Percentiles rank a stretch among this genome's conserved stretches.
phyloP scores from a whole-genome alignment of 2,113 vertebrate genomes.

The Hippotragus niger region DNA sequence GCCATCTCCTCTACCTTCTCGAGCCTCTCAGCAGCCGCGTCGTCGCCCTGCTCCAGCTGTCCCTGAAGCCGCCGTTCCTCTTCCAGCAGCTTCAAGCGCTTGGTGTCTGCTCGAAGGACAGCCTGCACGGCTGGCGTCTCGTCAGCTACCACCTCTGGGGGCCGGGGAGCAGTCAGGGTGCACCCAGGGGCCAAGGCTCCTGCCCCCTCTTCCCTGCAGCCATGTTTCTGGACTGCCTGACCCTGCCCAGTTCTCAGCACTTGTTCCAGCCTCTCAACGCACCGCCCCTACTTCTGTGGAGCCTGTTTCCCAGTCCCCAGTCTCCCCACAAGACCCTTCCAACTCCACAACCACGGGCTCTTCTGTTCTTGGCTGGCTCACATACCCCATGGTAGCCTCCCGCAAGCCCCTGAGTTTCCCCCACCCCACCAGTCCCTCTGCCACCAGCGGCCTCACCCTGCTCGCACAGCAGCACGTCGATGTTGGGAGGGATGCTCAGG shows the following conservation, averaged over 20 bases:
- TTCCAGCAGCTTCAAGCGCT: conserved; percentile 88
- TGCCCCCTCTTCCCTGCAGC: not conserved
- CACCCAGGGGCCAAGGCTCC: no score
- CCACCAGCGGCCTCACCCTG: conserved; percentile 82
- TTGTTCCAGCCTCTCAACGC: not conserved
- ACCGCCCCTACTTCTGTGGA: not conserved
- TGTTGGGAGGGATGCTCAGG: conserved; percentile 94
- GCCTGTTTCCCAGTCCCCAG: not conserved
- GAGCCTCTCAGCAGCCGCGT: conserved; percentile 84
- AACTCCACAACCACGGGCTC: no score
- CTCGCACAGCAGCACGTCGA: conserved; percentile 93
- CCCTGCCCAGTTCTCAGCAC: not conserved
- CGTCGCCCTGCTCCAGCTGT: conserved; percentile 89
- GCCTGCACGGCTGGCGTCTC: conserved; percentile 93
- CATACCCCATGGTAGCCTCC: not conserved
- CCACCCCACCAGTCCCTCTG: fast-evolving
- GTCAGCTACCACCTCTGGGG: conserved; percentile 91
- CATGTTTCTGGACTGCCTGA: not conserved
- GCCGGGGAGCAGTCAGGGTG: not conserved
- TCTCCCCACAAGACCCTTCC: not conserved
- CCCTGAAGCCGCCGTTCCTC: conserved; percentile 89
- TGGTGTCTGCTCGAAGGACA: conserved; percentile 91
- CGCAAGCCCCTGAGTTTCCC: not conserved
- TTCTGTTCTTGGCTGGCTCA: not conserved
- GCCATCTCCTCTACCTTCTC: conserved; percentile 85